Conservation (phyloP, 2,797 vertebrate species). For the Trachurus trachurus region DNA sequence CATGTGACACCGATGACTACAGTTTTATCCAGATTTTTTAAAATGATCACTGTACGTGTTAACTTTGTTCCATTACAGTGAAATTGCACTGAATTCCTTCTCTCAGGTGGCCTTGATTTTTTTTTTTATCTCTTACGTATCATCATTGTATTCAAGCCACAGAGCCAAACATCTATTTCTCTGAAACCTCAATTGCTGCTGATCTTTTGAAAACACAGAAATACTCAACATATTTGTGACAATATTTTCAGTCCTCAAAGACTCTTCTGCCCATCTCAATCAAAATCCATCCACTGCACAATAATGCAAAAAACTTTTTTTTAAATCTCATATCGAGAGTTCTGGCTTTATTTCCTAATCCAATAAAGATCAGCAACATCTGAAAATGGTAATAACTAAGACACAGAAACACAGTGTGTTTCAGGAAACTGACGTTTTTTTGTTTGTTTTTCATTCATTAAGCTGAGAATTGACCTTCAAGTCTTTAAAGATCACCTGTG, state of each 20-base stretch:
- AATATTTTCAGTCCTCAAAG: too few species aligned
- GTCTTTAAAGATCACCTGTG: not conserved
- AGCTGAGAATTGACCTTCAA: not conserved
- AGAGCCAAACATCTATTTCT: slow-evolving; percentile 2
- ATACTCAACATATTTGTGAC: too few species aligned
- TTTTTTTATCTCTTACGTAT: not conserved
- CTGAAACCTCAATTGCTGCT: not conserved
- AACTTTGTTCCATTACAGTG: not conserved
- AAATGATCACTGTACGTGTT: not conserved
- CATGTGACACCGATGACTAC: slow-evolving; percentile 7
- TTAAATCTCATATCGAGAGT: not conserved
- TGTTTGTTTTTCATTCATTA: too few species aligned
- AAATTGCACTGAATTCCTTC: not conserved
- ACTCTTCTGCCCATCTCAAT: too few species aligned
- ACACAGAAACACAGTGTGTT: not conserved
- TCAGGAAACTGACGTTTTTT: not conserved
- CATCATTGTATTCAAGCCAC: slow-evolving; percentile 6
- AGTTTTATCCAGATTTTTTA: not conserved
- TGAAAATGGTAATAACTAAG: not conserved
- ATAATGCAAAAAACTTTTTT: too few species aligned
- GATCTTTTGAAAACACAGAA: not conserved
- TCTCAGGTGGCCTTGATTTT: not conserved
- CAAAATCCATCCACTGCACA: not conserved
- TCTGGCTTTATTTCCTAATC: not conserved
- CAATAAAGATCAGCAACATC: not conserved